These are phyloP conservation scores for Enteromius afrohamiltoni DNA, from an alignment of 2,797 vertebrate genomes.

Conservation along the genomic window DNA sequence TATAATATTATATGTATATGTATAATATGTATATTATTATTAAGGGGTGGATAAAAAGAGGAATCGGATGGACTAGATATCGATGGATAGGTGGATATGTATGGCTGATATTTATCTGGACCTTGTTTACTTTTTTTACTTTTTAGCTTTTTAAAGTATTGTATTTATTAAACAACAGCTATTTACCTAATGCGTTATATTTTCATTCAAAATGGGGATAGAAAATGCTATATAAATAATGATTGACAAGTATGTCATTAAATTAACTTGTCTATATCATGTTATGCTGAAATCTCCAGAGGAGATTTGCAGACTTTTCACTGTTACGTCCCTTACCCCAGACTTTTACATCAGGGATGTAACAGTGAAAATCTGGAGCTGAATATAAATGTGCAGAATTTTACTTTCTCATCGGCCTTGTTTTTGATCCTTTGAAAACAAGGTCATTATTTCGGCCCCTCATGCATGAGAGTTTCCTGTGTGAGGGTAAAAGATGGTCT, in stretches of 20 bases:
- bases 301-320: no score
- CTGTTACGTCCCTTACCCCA: no score
- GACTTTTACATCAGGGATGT: no score
- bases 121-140: not conserved
- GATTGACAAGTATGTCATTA: not conserved
- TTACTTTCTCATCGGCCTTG: constrained; percentile 7
- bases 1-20: no score
- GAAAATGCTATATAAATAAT: not conserved
- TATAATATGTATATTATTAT: no score
- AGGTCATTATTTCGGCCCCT: constrained; percentile 33
- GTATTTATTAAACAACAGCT: not conserved
- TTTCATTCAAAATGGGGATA: not conserved
- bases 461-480: constrained; percentile 3
- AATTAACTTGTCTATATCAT: not conserved
- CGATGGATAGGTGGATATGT: not conserved
- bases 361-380: no score
- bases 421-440: constrained; percentile 32
- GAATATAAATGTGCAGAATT: constrained; percentile 12
- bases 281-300: not conserved
- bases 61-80: no score
- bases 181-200: not conserved
- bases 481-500: constrained; percentile 6
- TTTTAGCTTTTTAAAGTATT: not conserved
- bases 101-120: not conserved
- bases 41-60: no score